These are phyloP conservation scores for Agrotis segetum DNA, from an alignment of 2,888 invertebrate species.

Conservation along the genomic window DNA sequence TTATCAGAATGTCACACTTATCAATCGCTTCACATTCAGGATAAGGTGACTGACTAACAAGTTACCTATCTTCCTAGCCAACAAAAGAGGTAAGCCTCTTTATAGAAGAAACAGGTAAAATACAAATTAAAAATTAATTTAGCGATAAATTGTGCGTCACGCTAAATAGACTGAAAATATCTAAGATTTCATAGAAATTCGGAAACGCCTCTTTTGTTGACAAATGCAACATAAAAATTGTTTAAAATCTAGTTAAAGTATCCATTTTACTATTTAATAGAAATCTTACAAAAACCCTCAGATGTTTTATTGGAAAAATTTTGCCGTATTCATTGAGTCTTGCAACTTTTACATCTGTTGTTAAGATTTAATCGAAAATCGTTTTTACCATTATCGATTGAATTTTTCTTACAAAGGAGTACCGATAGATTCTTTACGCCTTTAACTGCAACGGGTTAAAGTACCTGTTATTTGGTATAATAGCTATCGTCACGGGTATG, in stretches of 20 bases:
- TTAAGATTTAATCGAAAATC: constrained; percentile 45
- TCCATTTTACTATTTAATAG: constrained; percentile 32
- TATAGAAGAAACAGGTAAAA: not conserved
- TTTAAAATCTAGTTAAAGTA: constrained; percentile 14
- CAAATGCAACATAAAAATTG: constrained; percentile 19
- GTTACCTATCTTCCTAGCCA: not conserved
- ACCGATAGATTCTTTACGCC: constrained; percentile 15
- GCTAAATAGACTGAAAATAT: not conserved
- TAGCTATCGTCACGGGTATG: constrained; percentile 37
- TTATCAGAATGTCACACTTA: not conserved
- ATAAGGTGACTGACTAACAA: not conserved
- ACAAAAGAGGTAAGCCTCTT: not conserved
- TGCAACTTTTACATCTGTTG: constrained; percentile 37
- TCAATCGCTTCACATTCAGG: too few relatives aligned
- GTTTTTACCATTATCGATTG: constrained; percentile 52
- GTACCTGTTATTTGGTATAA: constrained; percentile 25
- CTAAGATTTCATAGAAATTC: not conserved
- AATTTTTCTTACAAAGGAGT: constrained; percentile 30
- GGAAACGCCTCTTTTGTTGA: constrained; percentile 7
- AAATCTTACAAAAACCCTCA: constrained; percentile 26
- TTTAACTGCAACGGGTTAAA: constrained; percentile 8
- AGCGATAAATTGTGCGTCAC: not conserved
- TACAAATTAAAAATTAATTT: not conserved
- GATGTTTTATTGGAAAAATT: constrained; percentile 13
- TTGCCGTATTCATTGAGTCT: not conserved